A percentile compares a stretch with the other conserved stretches of the same genome.
phyloP scores from a whole-genome alignment of 2,797 vertebrate species.

The Melanitta fusca region DNA sequence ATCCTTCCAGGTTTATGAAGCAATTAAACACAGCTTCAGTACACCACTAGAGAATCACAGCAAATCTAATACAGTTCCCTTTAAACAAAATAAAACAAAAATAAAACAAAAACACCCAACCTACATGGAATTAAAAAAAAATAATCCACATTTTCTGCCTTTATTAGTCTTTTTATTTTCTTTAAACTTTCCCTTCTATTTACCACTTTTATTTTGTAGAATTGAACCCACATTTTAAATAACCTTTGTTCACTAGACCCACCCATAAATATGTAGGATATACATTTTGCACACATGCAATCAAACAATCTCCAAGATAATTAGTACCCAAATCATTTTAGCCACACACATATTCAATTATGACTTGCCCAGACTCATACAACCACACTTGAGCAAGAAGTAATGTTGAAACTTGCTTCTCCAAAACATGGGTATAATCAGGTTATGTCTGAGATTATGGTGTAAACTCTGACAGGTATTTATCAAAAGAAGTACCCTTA shows the following conservation, averaged over 20 bases:
- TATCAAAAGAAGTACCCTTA: neutral
- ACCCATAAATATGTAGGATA: neutral
- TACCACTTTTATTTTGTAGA: neutral
- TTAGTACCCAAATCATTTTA: neutral
- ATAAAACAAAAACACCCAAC: neutral
- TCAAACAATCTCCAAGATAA: neutral
- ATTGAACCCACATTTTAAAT: neutral
- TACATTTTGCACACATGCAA: neutral
- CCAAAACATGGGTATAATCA: neutral
- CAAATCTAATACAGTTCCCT: neutral
- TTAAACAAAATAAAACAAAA: neutral
- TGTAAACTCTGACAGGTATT: neutral
- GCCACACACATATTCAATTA: neutral
- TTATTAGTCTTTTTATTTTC: neutral
- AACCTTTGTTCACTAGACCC: neutral
- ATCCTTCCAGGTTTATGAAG: neutral
- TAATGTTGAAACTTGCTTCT: no score
- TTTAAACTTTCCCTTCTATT: neutral
- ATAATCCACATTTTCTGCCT: neutral
- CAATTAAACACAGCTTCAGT: neutral
- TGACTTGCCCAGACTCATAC: neutral
- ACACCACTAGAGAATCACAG: neutral
- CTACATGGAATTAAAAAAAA: neutral
- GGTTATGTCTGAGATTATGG: neutral
- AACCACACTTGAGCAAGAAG: neutral